These are phyloP conservation scores for Crypturellus tataupa DNA, from an alignment of 2,797 vertebrate genomes.

Conservation along the genomic window DNA sequence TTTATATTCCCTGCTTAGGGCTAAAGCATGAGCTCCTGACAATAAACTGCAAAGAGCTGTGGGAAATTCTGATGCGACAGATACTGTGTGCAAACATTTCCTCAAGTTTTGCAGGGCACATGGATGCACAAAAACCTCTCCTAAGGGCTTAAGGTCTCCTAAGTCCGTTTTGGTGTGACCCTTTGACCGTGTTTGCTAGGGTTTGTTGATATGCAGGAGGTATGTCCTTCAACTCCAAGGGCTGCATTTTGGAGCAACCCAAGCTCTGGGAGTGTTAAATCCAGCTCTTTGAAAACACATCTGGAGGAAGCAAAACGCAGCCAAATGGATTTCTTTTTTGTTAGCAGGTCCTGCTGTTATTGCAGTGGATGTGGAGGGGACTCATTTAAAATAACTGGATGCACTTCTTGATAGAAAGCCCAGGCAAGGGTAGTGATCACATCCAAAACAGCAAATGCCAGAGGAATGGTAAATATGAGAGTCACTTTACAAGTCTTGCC, in stretches of 20 bases:
- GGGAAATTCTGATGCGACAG: neutral
- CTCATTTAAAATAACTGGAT: neutral
- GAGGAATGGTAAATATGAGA: neutral
- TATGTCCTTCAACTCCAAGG: neutral
- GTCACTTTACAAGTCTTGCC: neutral
- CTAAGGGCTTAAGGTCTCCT: neutral
- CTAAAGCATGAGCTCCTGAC: neutral
- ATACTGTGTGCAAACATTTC: neutral
- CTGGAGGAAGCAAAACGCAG: neutral
- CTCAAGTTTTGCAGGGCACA: neutral
- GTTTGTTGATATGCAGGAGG: neutral
- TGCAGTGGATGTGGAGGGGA: neutral
- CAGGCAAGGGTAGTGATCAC: neutral
- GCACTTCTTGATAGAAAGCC: neutral
- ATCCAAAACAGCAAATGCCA: neutral
- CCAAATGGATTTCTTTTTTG: neutral
- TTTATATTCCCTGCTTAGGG: neutral
- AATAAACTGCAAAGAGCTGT: neutral
- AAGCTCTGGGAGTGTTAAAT: neutral
- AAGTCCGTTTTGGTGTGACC: neutral
- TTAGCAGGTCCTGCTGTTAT: neutral
- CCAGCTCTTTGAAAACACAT: neutral
- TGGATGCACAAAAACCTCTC: neutral
- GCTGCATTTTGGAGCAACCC: fast-evolving
- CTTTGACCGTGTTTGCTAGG: neutral